Percentiles rank a stretch among this genome's conserved stretches.
Conservation (phyloP, 2,888 invertebrate species). For the Eupsilia transversa region DNA sequence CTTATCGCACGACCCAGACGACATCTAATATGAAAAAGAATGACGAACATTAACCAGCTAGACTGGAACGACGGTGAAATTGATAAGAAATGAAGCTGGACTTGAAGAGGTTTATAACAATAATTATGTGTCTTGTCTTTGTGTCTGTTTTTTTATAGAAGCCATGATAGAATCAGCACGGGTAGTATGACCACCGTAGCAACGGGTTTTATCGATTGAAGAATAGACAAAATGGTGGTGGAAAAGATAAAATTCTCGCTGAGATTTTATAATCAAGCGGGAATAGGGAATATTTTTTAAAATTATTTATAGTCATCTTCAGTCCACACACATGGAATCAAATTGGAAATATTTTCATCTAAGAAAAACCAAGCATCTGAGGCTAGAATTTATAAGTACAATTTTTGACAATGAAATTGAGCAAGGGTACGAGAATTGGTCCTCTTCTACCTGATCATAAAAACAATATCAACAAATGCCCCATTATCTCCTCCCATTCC, state of each 20-base stretch:
- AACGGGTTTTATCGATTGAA: too few relatives aligned
- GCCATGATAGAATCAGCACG: constrained; percentile 20
- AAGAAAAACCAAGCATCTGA: background rate
- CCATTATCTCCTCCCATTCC: constrained; percentile 27
- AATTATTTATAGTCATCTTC: background rate
- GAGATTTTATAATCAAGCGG: constrained; percentile 10
- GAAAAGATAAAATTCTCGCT: constrained; percentile 11
- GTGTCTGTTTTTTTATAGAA: constrained; percentile 17
- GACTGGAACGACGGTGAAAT: constrained; percentile 49
- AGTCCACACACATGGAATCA: background rate
- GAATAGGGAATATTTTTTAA: too few relatives aligned
- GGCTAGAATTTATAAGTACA: background rate
- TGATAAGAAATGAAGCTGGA: constrained; percentile 47
- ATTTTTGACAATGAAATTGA: background rate
- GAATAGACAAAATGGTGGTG: too few relatives aligned
- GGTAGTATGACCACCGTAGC: too few relatives aligned
- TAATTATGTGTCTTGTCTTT: too few relatives aligned
- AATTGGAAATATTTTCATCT: background rate
- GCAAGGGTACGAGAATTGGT: background rate
- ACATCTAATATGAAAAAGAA: constrained; percentile 63
- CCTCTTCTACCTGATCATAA: background rate
- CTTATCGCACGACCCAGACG: constrained; percentile 63
- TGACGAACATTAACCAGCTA: constrained; percentile 59
- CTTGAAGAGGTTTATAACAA: constrained; percentile 7
- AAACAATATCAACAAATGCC: constrained; percentile 1